A percentile compares a stretch with the other conserved stretches of the same genome.
These are phyloP conservation scores for Acomys russatus DNA, from an alignment of 2,797 vertebrate genomes.

Conservation along the genomic window DNA sequence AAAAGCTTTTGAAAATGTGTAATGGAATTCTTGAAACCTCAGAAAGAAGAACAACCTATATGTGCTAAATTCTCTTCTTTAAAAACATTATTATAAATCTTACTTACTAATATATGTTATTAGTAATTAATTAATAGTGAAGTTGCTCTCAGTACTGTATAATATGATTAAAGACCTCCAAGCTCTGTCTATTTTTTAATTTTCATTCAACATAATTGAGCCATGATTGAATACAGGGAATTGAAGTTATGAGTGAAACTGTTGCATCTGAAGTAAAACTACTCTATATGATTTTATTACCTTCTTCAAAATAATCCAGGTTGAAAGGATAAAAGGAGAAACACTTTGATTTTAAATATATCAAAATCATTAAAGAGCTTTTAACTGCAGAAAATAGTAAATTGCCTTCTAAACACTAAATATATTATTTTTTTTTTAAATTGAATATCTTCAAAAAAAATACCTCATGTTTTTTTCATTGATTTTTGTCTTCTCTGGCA, in stretches of 20 bases:
- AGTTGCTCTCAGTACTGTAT: no score
- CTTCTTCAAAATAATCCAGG: background rate
- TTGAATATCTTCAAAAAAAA: background rate
- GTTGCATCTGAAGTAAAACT: background rate
- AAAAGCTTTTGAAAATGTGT: background rate
- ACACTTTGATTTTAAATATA: background rate
- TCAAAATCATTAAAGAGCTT: background rate
- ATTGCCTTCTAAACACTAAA: background rate
- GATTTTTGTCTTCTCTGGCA: slow-evolving; percentile 74
- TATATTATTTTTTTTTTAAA: background rate
- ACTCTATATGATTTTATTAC: background rate
- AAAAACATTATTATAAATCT: background rate
- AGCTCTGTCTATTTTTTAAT: background rate
- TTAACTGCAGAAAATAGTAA: background rate
- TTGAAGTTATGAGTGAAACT: background rate
- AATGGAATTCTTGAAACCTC: background rate
- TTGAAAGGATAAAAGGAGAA: background rate
- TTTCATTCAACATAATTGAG: background rate
- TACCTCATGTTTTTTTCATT: background rate
- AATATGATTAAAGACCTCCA: background rate
- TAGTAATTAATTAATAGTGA: background rate
- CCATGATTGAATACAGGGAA: background rate
- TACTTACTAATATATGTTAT: background rate
- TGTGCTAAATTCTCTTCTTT: background rate
- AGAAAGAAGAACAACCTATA: background rate